Conservation (phyloP, 2,113 vertebrate genomes). For the Paracanthobrama guichenoti region DNA sequence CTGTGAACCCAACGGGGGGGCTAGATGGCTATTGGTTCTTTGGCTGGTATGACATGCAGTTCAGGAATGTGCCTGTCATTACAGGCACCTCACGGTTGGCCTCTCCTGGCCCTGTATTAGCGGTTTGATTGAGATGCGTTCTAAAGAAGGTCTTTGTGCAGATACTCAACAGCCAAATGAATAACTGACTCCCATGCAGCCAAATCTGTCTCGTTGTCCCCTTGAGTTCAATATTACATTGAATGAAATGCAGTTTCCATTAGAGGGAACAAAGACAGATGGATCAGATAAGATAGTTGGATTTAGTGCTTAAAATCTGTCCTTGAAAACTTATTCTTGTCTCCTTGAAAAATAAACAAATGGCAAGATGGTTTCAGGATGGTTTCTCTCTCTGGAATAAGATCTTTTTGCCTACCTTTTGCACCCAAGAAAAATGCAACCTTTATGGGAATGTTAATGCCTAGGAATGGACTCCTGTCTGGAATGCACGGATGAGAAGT, state of each 20-base stretch:
- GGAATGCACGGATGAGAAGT: conserved; percentile 55
- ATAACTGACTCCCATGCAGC: conserved; percentile 54
- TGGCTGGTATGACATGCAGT: conserved; percentile 69
- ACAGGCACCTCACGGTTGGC: conserved; percentile 67
- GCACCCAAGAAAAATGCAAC: conserved; percentile 30
- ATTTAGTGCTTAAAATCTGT: not conserved
- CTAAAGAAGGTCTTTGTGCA: conserved; percentile 71
- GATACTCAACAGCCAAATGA: conserved; percentile 41
- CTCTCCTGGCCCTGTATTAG: conserved; percentile 68
- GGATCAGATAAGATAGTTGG: not conserved
- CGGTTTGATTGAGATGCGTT: conserved; percentile 65
- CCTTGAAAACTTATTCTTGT: not conserved
- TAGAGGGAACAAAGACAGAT: not conserved
- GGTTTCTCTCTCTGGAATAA: not conserved
- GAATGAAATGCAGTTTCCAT: conserved; percentile 24
- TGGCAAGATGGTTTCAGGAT: not conserved
- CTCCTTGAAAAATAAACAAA: not conserved
- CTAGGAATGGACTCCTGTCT: conserved; percentile 53
- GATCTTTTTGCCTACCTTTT: not conserved
- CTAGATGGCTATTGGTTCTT: conserved; percentile 59
- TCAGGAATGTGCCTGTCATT: conserved; percentile 75
- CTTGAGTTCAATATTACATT: conserved; percentile 21
- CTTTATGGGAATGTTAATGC: conserved; percentile 41
- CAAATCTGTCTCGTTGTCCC: conserved; percentile 33
- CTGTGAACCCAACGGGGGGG: conserved; percentile 58